Evolutionary conservation across 2,113 vertebrate species (phyloP), one percentile per base, ranked within the genome.

Genomic region (Bambusicola thoracicus): DNA sequence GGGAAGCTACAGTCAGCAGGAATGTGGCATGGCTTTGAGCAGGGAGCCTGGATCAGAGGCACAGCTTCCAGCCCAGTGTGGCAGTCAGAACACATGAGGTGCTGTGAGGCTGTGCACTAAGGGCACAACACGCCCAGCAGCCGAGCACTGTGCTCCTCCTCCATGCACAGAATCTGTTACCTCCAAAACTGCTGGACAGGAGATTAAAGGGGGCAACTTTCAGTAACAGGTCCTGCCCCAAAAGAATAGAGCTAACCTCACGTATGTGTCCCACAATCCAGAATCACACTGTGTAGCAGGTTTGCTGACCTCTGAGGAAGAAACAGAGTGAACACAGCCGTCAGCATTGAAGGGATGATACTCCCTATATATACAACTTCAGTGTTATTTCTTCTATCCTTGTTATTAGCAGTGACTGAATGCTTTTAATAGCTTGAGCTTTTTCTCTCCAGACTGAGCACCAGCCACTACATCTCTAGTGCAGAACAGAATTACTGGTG

Each of bases 351-450:
- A 69, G 25, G 65, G 84, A 86, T 83, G 78, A 83, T n/a, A 49
- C 2, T 12, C 6, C 0, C 0, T 46, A 85, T 49, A 62, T 78
- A 89, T 94, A 95, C 46, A 74, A 62, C 10, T 24, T 22, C 41
- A 32, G 29, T 68, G 48, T 75, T 96, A 78, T 30, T 78, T 81
- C 85, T 81, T 41, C 65, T 68, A 32, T 40, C 83, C 81, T 79
- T 68, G 66, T 62, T 92, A 94, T 69, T 68, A 90, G 36, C 27
- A 72, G 58, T 80, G 69, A 85, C 73, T 68, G 95, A 94, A 92
- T 32, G 53, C 11, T 46, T 30, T 13, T 32, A 92, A 78, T 14
- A 61, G 22, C 56, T 81, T 76, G 51, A 79, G 46, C 12, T 46
- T 94, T 86, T 95, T 49, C 36, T 74, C 69, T 70, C 72, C 66